These are phyloP conservation scores for Pentalonia nigronervosa DNA, from an alignment of 1,140 invertebrate species.

Conservation along the genomic window DNA sequence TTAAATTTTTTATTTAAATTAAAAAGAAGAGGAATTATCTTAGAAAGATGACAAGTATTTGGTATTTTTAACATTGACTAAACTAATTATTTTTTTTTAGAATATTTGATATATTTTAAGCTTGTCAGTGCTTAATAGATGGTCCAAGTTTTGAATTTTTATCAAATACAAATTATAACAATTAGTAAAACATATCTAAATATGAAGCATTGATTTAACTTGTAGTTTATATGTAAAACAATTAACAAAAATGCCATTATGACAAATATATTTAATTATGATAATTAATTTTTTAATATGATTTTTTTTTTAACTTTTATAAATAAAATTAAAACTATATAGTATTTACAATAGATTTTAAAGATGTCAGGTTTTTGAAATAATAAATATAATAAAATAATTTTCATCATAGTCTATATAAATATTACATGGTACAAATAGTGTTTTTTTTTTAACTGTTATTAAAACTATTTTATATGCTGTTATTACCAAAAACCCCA, in stretches of 20 bases:
- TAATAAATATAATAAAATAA: conserved; percentile 58
- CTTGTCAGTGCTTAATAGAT: neutral
- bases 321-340: conserved; percentile 58
- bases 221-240: neutral
- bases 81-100: too few species aligned
- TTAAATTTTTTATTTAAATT: neutral
- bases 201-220: neutral
- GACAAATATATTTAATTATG: conserved; percentile 58
- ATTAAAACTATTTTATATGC: conserved; percentile 58
- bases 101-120: too few species aligned
- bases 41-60: neutral
- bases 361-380: conserved; percentile 58
- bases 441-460: conserved; percentile 55
- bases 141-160: neutral
- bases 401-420: conserved; percentile 56
- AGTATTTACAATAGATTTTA: conserved; percentile 58
- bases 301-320: conserved; percentile 48
- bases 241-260: conserved; percentile 36
- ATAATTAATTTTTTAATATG: conserved; percentile 57
- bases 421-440: conserved; percentile 57
- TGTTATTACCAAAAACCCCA: conserved; percentile 58
- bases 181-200: neutral
- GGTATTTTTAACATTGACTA: too few species aligned
- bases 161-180: neutral
- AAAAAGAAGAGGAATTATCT: neutral